Conservation (phyloP, 2,888 invertebrate genomes). For the Resseliella maxima region DNA sequence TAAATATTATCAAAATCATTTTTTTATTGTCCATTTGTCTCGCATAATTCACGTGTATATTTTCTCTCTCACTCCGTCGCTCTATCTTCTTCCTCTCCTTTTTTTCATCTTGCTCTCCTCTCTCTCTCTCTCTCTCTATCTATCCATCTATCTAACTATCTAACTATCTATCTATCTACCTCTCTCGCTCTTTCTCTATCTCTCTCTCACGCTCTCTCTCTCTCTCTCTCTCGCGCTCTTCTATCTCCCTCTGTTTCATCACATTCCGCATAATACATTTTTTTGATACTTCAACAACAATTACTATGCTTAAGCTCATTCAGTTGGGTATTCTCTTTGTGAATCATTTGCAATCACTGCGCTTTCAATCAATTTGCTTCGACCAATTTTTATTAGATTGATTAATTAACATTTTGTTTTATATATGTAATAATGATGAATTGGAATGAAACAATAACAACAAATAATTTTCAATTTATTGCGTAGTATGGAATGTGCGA, state of each 20-base stretch:
- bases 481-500: background rate
- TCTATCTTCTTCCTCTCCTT: no score
- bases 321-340: background rate
- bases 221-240: no score
- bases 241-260: background rate
- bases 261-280: slow-evolving; percentile 22
- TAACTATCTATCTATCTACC: no score
- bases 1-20: background rate
- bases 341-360: slow-evolving; percentile 47
- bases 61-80: background rate
- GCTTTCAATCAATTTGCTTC: slow-evolving; percentile 46
- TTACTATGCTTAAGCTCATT: background rate
- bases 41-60: background rate
- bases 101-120: no score
- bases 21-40: background rate
- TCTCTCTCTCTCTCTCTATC: no score
- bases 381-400: slow-evolving; percentile 52
- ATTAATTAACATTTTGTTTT: slow-evolving; percentile 55
- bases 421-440: background rate
- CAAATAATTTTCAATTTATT: slow-evolving; percentile 35
- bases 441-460: slow-evolving; percentile 10
- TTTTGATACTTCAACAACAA: background rate
- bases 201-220: no score
- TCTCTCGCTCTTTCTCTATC: no score
- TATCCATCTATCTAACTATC: no score